Evolutionary conservation across 1,140 invertebrate species (phyloP).

Genomic region (Brachionus plicatilis): DNA sequence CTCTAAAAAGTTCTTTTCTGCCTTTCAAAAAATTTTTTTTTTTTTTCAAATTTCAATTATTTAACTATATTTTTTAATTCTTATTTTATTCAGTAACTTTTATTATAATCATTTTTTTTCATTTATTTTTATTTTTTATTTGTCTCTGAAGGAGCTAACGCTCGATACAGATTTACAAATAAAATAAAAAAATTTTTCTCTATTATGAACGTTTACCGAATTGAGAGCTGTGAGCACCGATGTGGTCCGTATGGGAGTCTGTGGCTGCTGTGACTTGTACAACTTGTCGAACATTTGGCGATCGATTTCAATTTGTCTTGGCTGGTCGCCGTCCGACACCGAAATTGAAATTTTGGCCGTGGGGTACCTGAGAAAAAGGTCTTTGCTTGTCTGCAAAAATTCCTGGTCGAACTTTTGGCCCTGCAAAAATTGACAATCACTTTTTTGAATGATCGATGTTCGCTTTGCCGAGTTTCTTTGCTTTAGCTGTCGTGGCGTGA

Average conservation of each 20-base stretch:
- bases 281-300: conserved; percentile 17
- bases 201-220: no score
- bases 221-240: not conserved
- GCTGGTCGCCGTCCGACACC: not conserved
- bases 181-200: no score
- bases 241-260: conserved; percentile 2
- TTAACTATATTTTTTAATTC: no score
- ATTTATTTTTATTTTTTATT: no score
- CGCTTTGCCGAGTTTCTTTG: conserved; percentile 28
- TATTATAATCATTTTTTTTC: no score
- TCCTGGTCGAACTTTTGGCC: conserved; percentile 16
- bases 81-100: no score
- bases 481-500: conserved; percentile 17
- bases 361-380: conserved; percentile 1
- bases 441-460: not conserved
- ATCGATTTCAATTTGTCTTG: conserved; percentile 29
- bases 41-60: no score
- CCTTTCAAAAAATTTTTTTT: no score
- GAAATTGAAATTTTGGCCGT: conserved; percentile 35
- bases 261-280: conserved; percentile 18
- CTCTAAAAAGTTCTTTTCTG: no score
- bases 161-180: no score
- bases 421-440: not conserved
- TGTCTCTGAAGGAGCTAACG: no score
- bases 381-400: conserved; percentile 28